phyloP scores from a whole-genome alignment of 2,113 vertebrate species.

The Actenoides lindsayi region DNA sequence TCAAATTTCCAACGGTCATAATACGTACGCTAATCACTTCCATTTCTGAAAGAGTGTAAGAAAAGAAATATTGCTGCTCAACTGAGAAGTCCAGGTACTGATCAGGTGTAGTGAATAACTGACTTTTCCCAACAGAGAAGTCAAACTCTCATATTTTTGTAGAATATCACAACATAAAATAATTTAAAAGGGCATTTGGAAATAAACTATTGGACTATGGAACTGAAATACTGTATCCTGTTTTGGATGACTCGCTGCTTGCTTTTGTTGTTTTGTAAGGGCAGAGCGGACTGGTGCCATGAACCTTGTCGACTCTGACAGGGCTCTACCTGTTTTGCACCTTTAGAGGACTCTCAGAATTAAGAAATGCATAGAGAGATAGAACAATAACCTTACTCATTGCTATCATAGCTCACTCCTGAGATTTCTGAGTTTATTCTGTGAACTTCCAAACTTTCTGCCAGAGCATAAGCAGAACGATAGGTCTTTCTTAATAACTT shows the following conservation, averaged over 20 bases:
- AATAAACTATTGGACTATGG: slow-evolving; percentile 28
- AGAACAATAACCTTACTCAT: not conserved
- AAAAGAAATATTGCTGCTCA: not conserved
- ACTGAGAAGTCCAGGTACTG: not conserved
- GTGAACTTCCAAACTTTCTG: not conserved
- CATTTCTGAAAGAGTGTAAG: not conserved
- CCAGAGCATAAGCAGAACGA: not conserved
- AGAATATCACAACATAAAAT: not conserved
- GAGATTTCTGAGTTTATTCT: not conserved
- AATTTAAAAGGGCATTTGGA: slow-evolving; percentile 21
- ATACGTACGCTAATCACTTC: not conserved
- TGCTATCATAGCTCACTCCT: not conserved
- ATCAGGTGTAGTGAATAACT: slow-evolving; percentile 2
- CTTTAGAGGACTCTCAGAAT: not conserved
- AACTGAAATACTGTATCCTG: slow-evolving; percentile 2
- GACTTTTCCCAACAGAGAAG: not conserved
- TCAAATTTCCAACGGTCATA: not conserved
- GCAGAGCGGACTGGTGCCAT: not conserved
- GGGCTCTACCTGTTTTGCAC: not conserved
- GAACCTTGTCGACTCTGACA: not conserved
- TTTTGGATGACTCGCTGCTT: slow-evolving; percentile 26
- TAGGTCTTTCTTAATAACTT: slow-evolving; percentile 26
- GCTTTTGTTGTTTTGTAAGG: not conserved
- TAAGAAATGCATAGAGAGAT: not conserved
- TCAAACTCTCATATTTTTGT: slow-evolving; percentile 4